Evolutionary conservation across 2,888 invertebrate species (phyloP).

Genomic region (Isotomurus palustris): DNA sequence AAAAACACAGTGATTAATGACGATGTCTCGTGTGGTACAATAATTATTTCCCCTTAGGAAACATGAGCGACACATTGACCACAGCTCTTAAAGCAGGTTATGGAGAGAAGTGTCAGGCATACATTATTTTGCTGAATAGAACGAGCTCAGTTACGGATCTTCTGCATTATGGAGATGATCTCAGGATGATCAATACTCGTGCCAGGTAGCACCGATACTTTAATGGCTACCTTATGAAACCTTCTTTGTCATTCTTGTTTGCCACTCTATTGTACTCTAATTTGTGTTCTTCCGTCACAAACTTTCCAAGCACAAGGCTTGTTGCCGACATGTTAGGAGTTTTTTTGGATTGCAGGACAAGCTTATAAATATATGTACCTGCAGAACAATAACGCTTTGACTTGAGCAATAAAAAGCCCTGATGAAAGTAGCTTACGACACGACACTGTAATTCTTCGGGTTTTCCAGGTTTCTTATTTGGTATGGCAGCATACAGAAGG

Average conservation of each 20-base stretch:
- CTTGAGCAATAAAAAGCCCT: neutral
- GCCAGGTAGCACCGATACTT: conserved; percentile 36
- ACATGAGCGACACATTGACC: conserved; percentile 19
- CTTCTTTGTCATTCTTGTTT: no score
- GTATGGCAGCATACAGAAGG: conserved; percentile 34
- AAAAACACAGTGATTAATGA: no score
- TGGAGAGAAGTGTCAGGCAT: conserved; percentile 37
- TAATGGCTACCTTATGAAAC: no score
- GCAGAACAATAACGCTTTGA: no score
- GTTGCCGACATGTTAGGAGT: no score
- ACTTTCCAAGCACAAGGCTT: no score
- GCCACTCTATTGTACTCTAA: neutral
- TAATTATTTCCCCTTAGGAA: no score
- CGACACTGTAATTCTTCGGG: neutral
- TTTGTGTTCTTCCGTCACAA: no score
- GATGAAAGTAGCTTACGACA: no score
- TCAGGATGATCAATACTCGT: conserved; percentile 38
- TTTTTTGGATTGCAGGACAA: no score
- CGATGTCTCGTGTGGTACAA: no score
- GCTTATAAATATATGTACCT: no score
- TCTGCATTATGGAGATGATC: conserved; percentile 40
- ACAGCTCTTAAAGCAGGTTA: conserved; percentile 36
- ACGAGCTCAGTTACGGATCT: conserved; percentile 21
- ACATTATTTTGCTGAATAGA: conserved; percentile 34
- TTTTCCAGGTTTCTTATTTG: conserved; percentile 41